Evolutionary conservation across 2,888 invertebrate species (phyloP).

Genomic region (Standfussiana lucernea): DNA sequence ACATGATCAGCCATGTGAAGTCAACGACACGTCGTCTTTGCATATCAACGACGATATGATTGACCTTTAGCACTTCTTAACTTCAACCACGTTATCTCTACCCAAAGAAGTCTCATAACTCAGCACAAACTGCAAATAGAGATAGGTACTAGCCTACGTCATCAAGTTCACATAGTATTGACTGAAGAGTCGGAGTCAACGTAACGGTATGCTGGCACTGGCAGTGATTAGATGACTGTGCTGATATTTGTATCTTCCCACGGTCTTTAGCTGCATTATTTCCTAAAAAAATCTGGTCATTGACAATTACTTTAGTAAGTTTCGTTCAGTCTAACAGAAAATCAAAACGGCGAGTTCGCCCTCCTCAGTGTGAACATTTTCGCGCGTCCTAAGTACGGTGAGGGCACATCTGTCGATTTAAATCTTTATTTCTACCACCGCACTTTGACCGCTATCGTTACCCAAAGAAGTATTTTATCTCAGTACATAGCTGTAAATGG

Average conservation of each 20-base stretch:
- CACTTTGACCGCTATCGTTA: not conserved
- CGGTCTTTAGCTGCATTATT: slow-evolving; percentile 27
- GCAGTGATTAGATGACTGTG: slow-evolving; percentile 52
- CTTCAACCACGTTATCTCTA: not conserved
- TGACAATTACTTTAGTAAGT: not conserved
- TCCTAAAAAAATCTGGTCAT: not conserved
- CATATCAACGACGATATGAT: not conserved
- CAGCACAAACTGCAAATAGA: slow-evolving; percentile 12
- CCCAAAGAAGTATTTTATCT: not conserved
- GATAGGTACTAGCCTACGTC: slow-evolving; percentile 22
- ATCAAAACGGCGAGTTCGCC: not conserved
- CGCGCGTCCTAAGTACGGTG: not conserved
- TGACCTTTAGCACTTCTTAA: not conserved
- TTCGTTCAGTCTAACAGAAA: not conserved
- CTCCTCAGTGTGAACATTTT: not conserved
- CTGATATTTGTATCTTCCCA: slow-evolving; percentile 50
- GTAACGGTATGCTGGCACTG: slow-evolving; percentile 33
- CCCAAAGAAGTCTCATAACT: not conserved
- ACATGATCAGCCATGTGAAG: not conserved
- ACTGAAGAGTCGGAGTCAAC: slow-evolving; percentile 34
- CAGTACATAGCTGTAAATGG: slow-evolving; percentile 19
- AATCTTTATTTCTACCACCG: not conserved
- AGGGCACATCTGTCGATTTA: not conserved
- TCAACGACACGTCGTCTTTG: not conserved
- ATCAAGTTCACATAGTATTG: slow-evolving; percentile 2